phyloP scores from a whole-genome alignment of 2,797 vertebrate species.

The Cirrhinus mrigala region DNA sequence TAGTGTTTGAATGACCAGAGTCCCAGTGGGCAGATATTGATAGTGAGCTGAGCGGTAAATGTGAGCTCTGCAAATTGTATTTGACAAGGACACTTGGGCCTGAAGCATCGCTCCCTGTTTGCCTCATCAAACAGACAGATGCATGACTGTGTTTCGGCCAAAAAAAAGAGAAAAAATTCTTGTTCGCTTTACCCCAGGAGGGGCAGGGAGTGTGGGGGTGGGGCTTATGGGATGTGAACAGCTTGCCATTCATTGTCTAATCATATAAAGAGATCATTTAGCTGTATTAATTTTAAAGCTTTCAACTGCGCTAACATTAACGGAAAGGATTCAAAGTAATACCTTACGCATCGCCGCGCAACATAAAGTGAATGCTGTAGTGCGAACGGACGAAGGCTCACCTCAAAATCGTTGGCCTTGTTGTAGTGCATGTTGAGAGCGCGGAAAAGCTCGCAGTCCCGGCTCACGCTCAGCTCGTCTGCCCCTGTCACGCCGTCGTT shows the following conservation, averaged over 20 bases:
- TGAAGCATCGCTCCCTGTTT: conserved; percentile 73
- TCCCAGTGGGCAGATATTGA: conserved; percentile 75
- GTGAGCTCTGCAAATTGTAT: conserved; percentile 77
- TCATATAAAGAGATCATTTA: conserved; percentile 46
- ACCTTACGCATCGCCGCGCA: background rate
- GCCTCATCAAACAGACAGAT: conserved; percentile 72
- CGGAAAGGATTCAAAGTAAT: conserved; percentile 11
- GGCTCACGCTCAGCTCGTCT: conserved; percentile 94
- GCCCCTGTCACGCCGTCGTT: conserved; percentile 92
- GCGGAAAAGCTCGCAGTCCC: conserved; percentile 97
- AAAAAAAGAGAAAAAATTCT: conserved; percentile 37
- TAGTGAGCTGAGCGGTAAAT: conserved; percentile 57
- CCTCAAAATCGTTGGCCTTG: conserved; percentile 99
- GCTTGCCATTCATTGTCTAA: conserved; percentile 49
- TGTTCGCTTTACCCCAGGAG: conserved; percentile 56
- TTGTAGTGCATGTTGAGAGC: conserved; percentile 99
- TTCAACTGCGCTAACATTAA: conserved; percentile 5
- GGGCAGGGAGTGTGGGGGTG: background rate
- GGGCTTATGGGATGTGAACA: conserved; percentile 32
- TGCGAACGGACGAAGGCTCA: conserved; percentile 75
- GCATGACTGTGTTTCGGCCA: conserved; percentile 35
- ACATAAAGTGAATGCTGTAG: conserved; percentile 1
- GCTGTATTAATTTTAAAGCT: conserved; percentile 38
- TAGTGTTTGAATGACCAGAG: conserved; percentile 70
- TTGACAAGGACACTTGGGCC: conserved; percentile 79